Evolutionary conservation across 2,797 vertebrate species (phyloP).

Genomic region (Argyrosomus regius): DNA sequence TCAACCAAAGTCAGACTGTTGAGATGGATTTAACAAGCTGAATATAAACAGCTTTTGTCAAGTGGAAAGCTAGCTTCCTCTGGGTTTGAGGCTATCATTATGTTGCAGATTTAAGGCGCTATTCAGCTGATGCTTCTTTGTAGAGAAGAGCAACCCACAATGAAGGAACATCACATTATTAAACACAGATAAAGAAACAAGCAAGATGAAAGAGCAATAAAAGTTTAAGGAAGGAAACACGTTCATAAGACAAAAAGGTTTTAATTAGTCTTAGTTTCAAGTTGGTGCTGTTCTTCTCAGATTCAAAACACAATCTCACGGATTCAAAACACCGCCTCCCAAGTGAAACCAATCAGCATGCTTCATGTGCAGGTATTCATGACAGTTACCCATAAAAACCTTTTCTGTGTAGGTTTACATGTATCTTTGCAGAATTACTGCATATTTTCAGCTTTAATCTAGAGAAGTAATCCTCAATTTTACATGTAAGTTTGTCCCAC

Average conservation of each 20-base stretch:
- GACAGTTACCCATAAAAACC: too few species aligned
- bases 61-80: constrained; percentile 28
- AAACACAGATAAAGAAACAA: background rate
- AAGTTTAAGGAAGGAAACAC: background rate
- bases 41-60: constrained; percentile 58
- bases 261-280: background rate
- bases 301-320: too few species aligned
- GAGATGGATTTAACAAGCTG: constrained; percentile 58
- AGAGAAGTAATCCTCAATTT: too few species aligned
- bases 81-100: constrained; percentile 29
- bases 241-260: background rate
- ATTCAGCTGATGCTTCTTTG: constrained; percentile 1
- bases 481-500: background rate
- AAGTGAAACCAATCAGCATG: background rate
- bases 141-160: background rate
- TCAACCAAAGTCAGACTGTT: constrained; percentile 62
- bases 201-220: background rate
- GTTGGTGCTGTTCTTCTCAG: background rate
- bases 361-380: background rate
- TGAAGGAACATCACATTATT: background rate
- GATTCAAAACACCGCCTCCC: background rate
- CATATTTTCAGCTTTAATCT: background rate
- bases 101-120: constrained; percentile 5
- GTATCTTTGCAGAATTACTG: background rate
- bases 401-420: background rate